A percentile compares a stretch with the other conserved stretches of the same genome.
Conservation (phyloP, 1,140 invertebrate species). For the Myzus persicae region DNA sequence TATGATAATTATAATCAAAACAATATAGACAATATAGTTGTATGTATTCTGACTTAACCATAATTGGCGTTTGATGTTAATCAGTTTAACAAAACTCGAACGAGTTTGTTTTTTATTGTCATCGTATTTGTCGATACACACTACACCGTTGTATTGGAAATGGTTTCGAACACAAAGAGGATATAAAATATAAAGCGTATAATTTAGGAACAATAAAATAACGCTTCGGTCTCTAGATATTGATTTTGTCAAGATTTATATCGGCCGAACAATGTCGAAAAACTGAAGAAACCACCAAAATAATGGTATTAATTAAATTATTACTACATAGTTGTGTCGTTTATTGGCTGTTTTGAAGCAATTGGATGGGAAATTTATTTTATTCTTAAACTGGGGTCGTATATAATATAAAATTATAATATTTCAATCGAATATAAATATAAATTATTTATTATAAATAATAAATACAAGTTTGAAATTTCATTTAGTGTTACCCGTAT, state of each 20-base stretch:
- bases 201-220: constrained; percentile 25
- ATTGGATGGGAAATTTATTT: not conserved
- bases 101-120: not conserved
- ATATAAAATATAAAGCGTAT: constrained; percentile 24
- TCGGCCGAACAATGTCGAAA: constrained; percentile 11
- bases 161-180: not conserved
- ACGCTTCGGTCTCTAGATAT: not conserved
- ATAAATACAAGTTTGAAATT: not conserved
- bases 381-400: not conserved
- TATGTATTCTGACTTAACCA: not conserved
- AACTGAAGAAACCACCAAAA: not conserved
- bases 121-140: not conserved
- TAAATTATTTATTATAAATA: not conserved
- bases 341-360: not conserved
- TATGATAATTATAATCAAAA: not conserved
- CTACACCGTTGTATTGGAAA: not conserved
- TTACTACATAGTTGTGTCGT: not conserved
- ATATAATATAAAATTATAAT: not conserved
- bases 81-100: not conserved
- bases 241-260: constrained; percentile 38
- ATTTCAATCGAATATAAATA: not conserved
- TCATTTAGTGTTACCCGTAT: not conserved
- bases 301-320: constrained; percentile 48
- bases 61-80: not conserved
- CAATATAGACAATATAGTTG: not conserved